Conservation (phyloP, 92 coral and sea anemone genomes). For the Heliopora coerulea region DNA sequence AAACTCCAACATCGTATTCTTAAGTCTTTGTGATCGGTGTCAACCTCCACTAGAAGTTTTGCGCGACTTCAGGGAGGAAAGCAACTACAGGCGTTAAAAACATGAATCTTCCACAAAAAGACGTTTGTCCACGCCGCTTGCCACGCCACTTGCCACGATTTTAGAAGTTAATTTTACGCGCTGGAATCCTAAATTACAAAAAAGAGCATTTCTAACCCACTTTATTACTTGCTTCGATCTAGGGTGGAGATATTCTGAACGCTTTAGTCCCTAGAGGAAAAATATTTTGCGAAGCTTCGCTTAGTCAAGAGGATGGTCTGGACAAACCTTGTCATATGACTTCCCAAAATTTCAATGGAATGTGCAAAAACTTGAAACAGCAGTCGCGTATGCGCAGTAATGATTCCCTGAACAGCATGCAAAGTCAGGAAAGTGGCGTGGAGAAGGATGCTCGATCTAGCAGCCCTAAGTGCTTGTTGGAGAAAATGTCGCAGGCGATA, state of each 20-base stretch:
- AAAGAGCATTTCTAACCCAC: too few species aligned
- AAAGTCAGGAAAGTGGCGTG: slow-evolving; percentile 43
- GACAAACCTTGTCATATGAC: not conserved
- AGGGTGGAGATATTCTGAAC: slow-evolving; percentile 39
- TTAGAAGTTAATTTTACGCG: too few species aligned
- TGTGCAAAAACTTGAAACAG: slow-evolving; percentile 12
- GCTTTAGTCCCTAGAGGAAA: slow-evolving; percentile 19
- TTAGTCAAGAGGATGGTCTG: slow-evolving; percentile 37
- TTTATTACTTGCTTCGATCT: not conserved
- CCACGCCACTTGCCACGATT: too few species aligned
- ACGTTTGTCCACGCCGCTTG: too few species aligned
- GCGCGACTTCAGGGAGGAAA: too few species aligned
- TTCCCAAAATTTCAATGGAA: slow-evolving; percentile 2
- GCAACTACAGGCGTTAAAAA: too few species aligned
- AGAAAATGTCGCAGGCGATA: slow-evolving; percentile 35
- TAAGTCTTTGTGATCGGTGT: too few species aligned
- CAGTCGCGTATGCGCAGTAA: slow-evolving; percentile 41
- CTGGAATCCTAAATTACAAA: too few species aligned
- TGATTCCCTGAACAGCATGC: slow-evolving; percentile 34
- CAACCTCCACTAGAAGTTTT: too few species aligned
- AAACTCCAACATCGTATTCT: too few species aligned
- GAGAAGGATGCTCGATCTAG: slow-evolving; percentile 28
- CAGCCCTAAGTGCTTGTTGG: slow-evolving; percentile 27
- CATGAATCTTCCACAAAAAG: too few species aligned
- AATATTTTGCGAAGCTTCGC: slow-evolving; percentile 36